Evolutionary conservation across 2,888 invertebrate species (phyloP).

Genomic region (Drosophila mettleri): DNA sequence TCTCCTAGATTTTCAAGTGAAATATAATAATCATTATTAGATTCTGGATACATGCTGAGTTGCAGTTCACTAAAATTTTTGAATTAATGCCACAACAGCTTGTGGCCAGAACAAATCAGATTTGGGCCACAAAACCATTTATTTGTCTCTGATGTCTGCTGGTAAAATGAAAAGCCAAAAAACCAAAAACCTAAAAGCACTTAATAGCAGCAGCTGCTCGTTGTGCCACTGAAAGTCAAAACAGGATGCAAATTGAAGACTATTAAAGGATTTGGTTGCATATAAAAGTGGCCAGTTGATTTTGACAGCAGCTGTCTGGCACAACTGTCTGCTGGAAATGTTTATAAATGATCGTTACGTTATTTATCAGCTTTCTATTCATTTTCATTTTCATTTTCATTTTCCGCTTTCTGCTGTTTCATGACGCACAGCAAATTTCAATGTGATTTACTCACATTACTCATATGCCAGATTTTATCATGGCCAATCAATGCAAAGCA

Average conservation of each 20-base stretch:
- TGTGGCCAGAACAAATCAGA: slow-evolving; percentile 51
- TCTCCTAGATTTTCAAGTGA: not conserved
- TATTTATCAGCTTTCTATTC: slow-evolving; percentile 55
- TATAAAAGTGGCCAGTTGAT: slow-evolving; percentile 43
- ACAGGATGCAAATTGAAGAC: slow-evolving; percentile 41
- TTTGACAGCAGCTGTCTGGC: slow-evolving; percentile 48
- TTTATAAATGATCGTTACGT: slow-evolving; percentile 65
- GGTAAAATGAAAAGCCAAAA: slow-evolving; percentile 20
- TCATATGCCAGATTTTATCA: slow-evolving; percentile 31
- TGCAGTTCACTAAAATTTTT: slow-evolving; percentile 14
- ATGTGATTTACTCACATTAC: slow-evolving; percentile 38
- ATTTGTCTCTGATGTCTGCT: slow-evolving; percentile 4
- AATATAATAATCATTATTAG: not conserved
- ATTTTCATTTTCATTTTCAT: slow-evolving; percentile 10
- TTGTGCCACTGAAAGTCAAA: slow-evolving; percentile 29
- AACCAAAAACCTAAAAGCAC: slow-evolving; percentile 35
- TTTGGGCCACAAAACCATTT: slow-evolving; percentile 44
- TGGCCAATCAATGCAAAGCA: slow-evolving; percentile 67
- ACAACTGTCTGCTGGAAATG: slow-evolving; percentile 49
- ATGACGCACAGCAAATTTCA: slow-evolving; percentile 21
- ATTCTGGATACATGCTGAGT: not conserved
- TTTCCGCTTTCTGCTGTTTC: slow-evolving; percentile 27
- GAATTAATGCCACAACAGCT: slow-evolving; percentile 7
- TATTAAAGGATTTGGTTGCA: slow-evolving; percentile 50
- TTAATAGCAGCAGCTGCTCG: slow-evolving; percentile 31